Base-by-base conservation (phyloP, 2,888 invertebrate species). In the Beris morrisii region DNA sequence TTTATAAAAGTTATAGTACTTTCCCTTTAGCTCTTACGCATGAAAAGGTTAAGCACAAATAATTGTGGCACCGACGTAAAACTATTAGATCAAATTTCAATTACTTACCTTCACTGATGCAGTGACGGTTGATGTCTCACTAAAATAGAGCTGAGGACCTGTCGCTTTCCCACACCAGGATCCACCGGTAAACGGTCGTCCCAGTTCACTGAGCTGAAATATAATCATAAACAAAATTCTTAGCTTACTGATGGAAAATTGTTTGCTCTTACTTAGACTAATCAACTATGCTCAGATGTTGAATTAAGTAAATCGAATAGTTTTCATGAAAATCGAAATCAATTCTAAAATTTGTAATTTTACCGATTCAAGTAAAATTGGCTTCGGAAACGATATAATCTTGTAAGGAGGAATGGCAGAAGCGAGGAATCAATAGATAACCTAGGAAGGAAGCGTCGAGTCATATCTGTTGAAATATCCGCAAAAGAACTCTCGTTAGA, bases 81-180 rank as follows among this genome's bases (percentile, higher is more conserved):
- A 22, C 22, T 22, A 22, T 22, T 22, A 22, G 22, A 22, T 22
- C 22, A 38, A 38, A 38, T 9, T 38, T 1, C 38, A 1, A 48
- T 48, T 48, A 48, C 77, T 79, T 63, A 93, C 83, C 78, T 91
- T 89, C 53, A 93, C 87, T 63, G 92, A 91, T 9, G 92, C 90
- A 22, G 93, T 94, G 71, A 93, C 92, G 48, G 93, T 93, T 74
- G 91, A 89, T 66, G 93, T 93, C 84, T 93, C 93, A 81, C 93
- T 93, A 83, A 92, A 93, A 81, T 93, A 93, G 64, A 92, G 88
- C 67, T 93, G 91, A 44, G 88, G 87, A 68, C 90, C 91, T 32
- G 88, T 87, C 54, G 92, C 90, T 65, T 88, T 85, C 66, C 93
- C 94, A 80, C 94, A 94, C 93, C 93, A 94, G 22, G 91, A 92